Evolutionary conservation across 2,888 invertebrate species (phyloP), one percentile per base, ranked within the genome.

Genomic region (Catotricha subobsoleta): DNA sequence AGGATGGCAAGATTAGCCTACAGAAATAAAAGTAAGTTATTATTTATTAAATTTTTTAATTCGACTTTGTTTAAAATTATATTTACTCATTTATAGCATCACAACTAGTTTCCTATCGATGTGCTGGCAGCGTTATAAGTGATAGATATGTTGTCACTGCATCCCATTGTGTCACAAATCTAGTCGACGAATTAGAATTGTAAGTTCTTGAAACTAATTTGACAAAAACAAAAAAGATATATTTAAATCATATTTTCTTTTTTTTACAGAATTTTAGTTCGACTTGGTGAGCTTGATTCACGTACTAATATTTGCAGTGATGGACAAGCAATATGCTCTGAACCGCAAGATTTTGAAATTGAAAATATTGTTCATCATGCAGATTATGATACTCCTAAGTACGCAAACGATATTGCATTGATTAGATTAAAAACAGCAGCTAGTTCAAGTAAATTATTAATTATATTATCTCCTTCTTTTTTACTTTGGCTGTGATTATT

Each of bases 221-320:
- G 8, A 19, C n/a, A 15, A 8, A 16, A 31, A 31, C 8, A 31
- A 6, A 8, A 10, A 27, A 30, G 10, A 41, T 35, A 31, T 23
- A 37, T 37, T 19, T 5, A 27, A 10, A 29, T 16, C 5, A 7
- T 7, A 33, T 19, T 39, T 21, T 1, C 5, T 29, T 10, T 28
- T 27, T 19, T 28, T 10, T 28, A 43, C 48, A 74, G 74, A 43
- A 55, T 66, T 39, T 68, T 70, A 23, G 69, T 76, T 10, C 66
- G 77, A 23, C 58, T 80, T 27, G 79, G 79, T 3, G 79, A 78
- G 46, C 69, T 74, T 44, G 60, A 70, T 51, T 45, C 63, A 27
- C 53, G 48, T 34, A 60, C 57, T n/a, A 59, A 58, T 43, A 54
- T 49, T 15, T 34, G 41, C 19, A 20, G 19, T 28, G 18, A 21